A percentile compares a stretch with the other conserved stretches of the same genome.
Conservation (phyloP, 2,888 invertebrate species). For the Agrochola lychnidis region DNA sequence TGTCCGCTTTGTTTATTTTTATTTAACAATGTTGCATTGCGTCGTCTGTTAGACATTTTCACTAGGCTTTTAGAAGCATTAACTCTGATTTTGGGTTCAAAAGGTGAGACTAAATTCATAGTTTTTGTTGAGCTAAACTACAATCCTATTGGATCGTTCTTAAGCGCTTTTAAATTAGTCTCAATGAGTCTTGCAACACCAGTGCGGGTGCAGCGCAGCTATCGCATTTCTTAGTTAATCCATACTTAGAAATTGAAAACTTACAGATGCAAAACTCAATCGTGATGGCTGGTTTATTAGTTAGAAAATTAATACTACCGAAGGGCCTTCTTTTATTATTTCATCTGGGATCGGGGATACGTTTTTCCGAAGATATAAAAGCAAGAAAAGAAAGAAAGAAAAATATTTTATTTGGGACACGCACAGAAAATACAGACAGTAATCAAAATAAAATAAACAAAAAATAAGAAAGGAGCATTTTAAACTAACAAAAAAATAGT, state of each 20-base stretch:
- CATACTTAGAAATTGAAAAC: not conserved
- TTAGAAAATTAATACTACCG: not conserved
- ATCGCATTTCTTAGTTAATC: not conserved
- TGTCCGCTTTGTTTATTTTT: not conserved
- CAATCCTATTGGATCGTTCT: not conserved
- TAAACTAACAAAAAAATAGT: too few species aligned
- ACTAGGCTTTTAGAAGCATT: not conserved
- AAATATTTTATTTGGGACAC: too few species aligned
- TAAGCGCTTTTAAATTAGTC: slow-evolving; percentile 1
- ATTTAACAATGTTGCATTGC: slow-evolving; percentile 2
- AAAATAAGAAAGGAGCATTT: too few species aligned
- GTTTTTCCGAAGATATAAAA: not conserved
- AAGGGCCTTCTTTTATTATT: not conserved
- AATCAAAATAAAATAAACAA: too few species aligned
- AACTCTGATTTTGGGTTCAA: not conserved
- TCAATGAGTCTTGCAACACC: not conserved
- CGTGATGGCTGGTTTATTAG: not conserved
- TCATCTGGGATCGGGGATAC: not conserved
- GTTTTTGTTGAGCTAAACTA: not conserved
- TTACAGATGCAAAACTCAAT: not conserved
- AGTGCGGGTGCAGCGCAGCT: not conserved
- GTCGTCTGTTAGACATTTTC: not conserved
- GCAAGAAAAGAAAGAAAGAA: too few species aligned
- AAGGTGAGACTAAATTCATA: not conserved
- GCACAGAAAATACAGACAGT: too few species aligned